phyloP scores from a whole-genome alignment of 2,797 vertebrate genomes.

The Leptoclinus maculatus region DNA sequence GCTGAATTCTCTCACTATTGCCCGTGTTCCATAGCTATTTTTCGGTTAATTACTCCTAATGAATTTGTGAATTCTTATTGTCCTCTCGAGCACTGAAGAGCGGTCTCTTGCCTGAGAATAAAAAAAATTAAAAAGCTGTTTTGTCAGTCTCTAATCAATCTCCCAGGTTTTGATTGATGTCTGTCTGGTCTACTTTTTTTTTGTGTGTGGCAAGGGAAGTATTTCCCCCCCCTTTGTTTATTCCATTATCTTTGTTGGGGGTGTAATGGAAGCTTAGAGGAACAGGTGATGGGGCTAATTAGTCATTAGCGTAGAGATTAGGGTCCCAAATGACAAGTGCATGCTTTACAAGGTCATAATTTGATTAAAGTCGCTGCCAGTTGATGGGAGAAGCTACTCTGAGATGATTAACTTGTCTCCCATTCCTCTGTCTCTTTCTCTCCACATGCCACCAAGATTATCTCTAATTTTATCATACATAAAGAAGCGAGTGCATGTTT shows the following conservation, averaged over 20 bases:
- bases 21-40: slow-evolving; percentile 71
- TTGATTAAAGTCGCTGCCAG: slow-evolving; percentile 86
- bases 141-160: slow-evolving; percentile 72
- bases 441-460: slow-evolving; percentile 60
- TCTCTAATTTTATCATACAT: slow-evolving; percentile 72
- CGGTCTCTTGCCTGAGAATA: slow-evolving; percentile 58
- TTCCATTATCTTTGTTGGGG: slow-evolving; percentile 82
- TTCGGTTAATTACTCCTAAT: slow-evolving; percentile 80
- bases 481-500: slow-evolving; percentile 56
- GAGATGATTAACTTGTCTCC: slow-evolving; percentile 82
- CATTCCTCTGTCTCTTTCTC: slow-evolving; percentile 55
- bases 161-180: slow-evolving; percentile 76
- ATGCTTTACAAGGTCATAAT: slow-evolving; percentile 89
- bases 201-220: slow-evolving; percentile 42
- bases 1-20: slow-evolving; percentile 42
- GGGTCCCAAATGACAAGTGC: slow-evolving; percentile 86
- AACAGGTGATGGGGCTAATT: slow-evolving; percentile 89
- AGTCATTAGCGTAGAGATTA: slow-evolving; percentile 86
- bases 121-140: slow-evolving; percentile 32
- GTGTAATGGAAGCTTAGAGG: slow-evolving; percentile 82
- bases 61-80: slow-evolving; percentile 81
- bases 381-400: slow-evolving; percentile 82
- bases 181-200: slow-evolving; percentile 56
- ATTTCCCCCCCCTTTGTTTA: slow-evolving; percentile 73
- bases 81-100: slow-evolving; percentile 76